Evolutionary conservation across 2,113 vertebrate species (phyloP), one percentile per base, ranked within the genome.

Genomic region (Stigmatopora nigra): DNA sequence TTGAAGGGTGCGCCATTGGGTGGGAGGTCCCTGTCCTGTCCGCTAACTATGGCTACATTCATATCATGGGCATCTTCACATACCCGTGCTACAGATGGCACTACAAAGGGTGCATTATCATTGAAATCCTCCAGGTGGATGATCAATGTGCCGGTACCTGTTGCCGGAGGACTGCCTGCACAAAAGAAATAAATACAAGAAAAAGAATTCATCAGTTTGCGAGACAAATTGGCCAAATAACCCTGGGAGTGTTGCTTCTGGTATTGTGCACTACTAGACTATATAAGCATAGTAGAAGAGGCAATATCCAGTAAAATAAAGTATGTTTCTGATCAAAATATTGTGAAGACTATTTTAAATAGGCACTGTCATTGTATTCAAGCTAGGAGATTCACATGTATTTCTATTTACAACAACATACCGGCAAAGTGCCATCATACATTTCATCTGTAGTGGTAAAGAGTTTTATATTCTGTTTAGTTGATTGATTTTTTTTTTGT

Each of bases 1-100:
- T 91, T 95, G 87, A 98, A 99, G 9, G 95, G 95, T 0, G 94
- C 93, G 5, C 93, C 92, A 10, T 98, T 97, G 46, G 95, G 96
- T 7, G 91, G 86, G 15, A 98, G 91, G 76, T 99, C 97, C 78
- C 91, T 92, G 83, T 99, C 97, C 22, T 90, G 88, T 0, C 94
- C 97, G 17, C 92, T 93, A 17, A 98, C 75, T 16, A 95, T 82
- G 70, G 93, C 92, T 20, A 97, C 93, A 7, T 89, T 95, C 78
- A 95, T 89, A 49, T 98, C 93, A 71, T 92, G 92, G 45, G 92
- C 81, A 0, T 98, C 96, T 0, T 99, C 96, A 6, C 97, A 99
- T 45, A 99, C 93, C 36, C 87, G 92, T 0, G 93, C 94, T 44
- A 92, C 88, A 0, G 92, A 92, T 10, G 94, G 95, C n/a, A 94